These are phyloP conservation scores for Micromesistius poutassou DNA, from an alignment of 2,797 vertebrate genomes.

Conservation along the genomic window DNA sequence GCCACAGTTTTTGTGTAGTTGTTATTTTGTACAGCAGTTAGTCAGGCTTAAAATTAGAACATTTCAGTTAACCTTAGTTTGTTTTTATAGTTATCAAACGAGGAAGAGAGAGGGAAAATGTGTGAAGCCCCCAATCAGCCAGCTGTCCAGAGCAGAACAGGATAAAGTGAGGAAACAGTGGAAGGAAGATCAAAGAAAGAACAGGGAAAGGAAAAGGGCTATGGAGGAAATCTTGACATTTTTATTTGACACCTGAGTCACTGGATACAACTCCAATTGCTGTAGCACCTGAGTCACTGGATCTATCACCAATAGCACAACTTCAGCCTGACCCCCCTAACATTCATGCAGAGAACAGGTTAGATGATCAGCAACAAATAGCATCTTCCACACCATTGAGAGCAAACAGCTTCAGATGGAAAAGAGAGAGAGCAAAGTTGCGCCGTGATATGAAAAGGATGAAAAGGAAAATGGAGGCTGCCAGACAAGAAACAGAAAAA, in stretches of 20 bases:
- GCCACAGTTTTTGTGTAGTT: too few relatives aligned
- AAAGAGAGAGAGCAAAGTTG: conserved; percentile 17
- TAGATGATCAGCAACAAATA: background rate
- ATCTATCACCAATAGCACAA: background rate
- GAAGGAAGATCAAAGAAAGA: background rate
- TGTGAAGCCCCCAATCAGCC: conserved; percentile 24
- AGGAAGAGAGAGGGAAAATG: conserved; percentile 26
- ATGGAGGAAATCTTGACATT: conserved; percentile 13
- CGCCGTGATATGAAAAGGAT: conserved; percentile 7
- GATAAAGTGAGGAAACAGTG: conserved; percentile 21
- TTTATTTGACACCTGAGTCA: background rate
- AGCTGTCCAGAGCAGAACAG: conserved; percentile 22
- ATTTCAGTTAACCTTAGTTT: too few relatives aligned
- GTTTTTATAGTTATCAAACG: conserved; percentile 25
- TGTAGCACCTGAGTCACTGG: background rate
- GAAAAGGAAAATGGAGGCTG: conserved; percentile 15
- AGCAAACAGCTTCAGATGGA: conserved; percentile 10
- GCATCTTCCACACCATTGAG: conserved; percentile 20
- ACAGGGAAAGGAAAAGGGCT: background rate
- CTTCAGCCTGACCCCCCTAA: conserved; percentile 2
- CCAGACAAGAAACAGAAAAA: conserved; percentile 14
- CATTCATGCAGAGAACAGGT: background rate
- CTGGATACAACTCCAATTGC: conserved; percentile 1
- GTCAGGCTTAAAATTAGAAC: background rate
- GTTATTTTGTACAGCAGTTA: background rate